Percentiles rank a stretch among this genome's conserved stretches.
phyloP scores from a whole-genome alignment of 2,797 vertebrate genomes.

The Atherinosoma microstoma region DNA sequence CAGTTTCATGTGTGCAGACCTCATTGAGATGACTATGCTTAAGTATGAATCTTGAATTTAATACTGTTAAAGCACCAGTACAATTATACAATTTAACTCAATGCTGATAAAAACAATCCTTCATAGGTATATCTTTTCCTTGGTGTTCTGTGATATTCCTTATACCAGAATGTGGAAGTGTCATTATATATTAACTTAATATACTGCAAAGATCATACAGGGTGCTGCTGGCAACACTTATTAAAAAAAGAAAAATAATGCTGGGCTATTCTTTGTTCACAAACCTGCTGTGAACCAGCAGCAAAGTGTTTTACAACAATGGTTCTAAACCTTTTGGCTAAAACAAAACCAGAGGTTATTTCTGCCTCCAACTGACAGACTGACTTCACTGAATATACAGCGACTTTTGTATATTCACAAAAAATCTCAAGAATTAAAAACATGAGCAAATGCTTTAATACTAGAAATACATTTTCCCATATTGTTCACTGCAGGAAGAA shows the following conservation, averaged over 20 bases:
- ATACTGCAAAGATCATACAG: conserved; percentile 34
- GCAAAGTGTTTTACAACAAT: conserved; percentile 46
- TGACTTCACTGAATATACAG: neutral
- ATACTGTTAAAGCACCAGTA: conserved; percentile 21
- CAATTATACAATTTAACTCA: conserved; percentile 7
- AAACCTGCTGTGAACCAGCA: conserved; percentile 76
- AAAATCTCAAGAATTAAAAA: conserved; percentile 36
- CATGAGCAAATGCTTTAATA: conserved; percentile 20
- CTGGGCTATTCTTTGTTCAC: conserved; percentile 63
- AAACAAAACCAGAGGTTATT: conserved; percentile 12
- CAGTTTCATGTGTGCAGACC: conserved; percentile 11
- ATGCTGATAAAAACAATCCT: conserved; percentile 29
- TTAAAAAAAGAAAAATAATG: conserved; percentile 46
- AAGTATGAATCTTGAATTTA: conserved; percentile 30
- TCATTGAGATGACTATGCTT: conserved; percentile 19
- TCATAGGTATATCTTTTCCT: conserved; percentile 18
- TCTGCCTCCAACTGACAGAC: neutral
- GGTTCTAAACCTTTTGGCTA: conserved; percentile 22
- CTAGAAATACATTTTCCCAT: conserved; percentile 2
- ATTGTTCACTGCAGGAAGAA: conserved; percentile 13
- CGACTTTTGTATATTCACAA: neutral
- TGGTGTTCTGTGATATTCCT: conserved; percentile 29
- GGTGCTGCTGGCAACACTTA: conserved; percentile 42
- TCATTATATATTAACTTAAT: conserved; percentile 22
- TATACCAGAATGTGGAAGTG: conserved; percentile 30